These are phyloP conservation scores for Zaprionus tsacasi DNA, from an alignment of 1,140 invertebrate species.

Conservation along the genomic window DNA sequence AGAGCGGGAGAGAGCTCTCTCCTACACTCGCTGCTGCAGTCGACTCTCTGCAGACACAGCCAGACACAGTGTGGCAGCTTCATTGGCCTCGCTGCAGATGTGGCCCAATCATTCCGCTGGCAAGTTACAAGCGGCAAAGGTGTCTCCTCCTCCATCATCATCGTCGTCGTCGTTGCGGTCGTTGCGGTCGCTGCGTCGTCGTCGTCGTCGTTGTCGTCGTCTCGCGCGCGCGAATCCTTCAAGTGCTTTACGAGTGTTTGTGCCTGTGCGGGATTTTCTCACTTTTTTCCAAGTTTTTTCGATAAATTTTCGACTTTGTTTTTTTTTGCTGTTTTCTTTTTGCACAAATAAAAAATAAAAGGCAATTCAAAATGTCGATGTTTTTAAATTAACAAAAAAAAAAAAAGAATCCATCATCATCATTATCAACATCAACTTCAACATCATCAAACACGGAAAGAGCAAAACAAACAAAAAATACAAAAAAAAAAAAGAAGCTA, in stretches of 20 bases:
- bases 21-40: neutral
- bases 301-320: neutral
- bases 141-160: no score
- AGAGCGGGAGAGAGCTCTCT: constrained; percentile 6
- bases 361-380: constrained; percentile 8
- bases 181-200: neutral
- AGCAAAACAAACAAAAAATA: neutral
- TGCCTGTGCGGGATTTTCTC: neutral
- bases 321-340: constrained; percentile 16
- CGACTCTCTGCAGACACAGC: no score
- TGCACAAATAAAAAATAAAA: neutral
- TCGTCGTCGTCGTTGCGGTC: neutral
- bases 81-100: constrained; percentile 55
- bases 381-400: neutral
- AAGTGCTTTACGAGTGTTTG: neutral
- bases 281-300: neutral
- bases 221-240: constrained; percentile 37
- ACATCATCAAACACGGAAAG: neutral
- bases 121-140: constrained; percentile 72
- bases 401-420: neutral
- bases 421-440: neutral
- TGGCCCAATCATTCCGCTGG: constrained; percentile 75
- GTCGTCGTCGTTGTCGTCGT: neutral
- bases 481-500: neutral
- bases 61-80: constrained; percentile 51